Evolutionary conservation across 1,140 invertebrate genomes (phyloP).

Genomic region (Pectinophora gossypiella): DNA sequence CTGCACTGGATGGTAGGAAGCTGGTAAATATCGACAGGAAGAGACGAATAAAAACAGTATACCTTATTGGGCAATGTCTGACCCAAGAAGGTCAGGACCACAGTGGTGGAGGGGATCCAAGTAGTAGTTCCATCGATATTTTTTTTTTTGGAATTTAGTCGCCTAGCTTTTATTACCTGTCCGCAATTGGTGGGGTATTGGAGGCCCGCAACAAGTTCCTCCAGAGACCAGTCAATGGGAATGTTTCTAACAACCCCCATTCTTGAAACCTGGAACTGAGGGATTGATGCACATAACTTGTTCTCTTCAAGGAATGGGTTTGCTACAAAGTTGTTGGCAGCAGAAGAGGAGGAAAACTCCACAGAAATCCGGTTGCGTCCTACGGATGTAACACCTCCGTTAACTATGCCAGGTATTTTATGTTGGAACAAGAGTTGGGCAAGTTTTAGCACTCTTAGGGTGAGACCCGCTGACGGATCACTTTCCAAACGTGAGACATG

Average conservation of each 20-base stretch:
- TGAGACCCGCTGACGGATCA: not conserved
- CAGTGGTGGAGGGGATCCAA: not conserved
- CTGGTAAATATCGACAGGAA: not conserved
- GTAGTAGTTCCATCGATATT: not conserved
- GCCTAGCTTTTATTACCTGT: not conserved
- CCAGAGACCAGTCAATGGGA: not conserved
- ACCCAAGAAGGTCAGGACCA: not conserved
- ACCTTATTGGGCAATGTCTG: not conserved
- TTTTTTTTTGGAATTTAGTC: not conserved
- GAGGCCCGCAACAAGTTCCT: not conserved
- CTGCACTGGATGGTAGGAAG: not conserved
- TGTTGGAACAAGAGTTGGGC: not conserved
- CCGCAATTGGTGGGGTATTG: not conserved
- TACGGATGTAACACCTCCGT: not conserved
- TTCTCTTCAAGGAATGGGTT: not conserved
- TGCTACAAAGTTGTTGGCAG: not conserved
- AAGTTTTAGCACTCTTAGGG: not conserved
- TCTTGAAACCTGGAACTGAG: not conserved
- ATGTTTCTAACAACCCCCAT: not conserved
- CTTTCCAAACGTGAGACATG: not conserved
- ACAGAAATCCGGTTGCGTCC: not conserved
- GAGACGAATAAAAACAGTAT: not conserved
- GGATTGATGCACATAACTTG: not conserved
- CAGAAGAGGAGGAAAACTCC: not conserved
- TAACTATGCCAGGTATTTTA: not conserved